Percentiles rank a stretch among this genome's conserved stretches.
These are phyloP conservation scores for Pangasius macronema DNA, from an alignment of 2,797 vertebrate genomes.

Conservation along the genomic window DNA sequence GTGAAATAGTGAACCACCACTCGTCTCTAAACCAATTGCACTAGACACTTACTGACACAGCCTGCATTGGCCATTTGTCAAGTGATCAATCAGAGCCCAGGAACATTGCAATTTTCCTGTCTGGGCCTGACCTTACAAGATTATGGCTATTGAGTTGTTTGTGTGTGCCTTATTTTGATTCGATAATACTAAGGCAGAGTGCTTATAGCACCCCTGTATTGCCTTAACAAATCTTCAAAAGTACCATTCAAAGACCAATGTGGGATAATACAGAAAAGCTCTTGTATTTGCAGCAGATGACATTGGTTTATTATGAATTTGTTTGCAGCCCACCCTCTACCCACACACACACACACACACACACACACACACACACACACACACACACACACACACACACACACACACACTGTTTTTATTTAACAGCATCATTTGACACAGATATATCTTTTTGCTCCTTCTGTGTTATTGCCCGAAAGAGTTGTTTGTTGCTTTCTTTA, in stretches of 20 bases:
- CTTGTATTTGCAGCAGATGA: conserved; percentile 20
- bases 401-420: conserved; percentile 29
- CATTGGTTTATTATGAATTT: conserved; percentile 36
- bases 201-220: conserved; percentile 17
- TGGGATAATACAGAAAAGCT: conserved; percentile 19
- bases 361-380: conserved; percentile 41
- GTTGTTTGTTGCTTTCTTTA: conserved; percentile 21
- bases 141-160: conserved; percentile 45
- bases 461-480: neutral
- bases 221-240: conserved; percentile 38
- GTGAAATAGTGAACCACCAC: conserved; percentile 50
- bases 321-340: conserved; percentile 28
- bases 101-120: conserved; percentile 41
- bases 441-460: conserved; percentile 3
- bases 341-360: conserved; percentile 33
- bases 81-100: conserved; percentile 37
- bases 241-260: neutral
- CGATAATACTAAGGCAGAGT: conserved; percentile 33
- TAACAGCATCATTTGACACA: conserved; percentile 33
- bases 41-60: conserved; percentile 39
- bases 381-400: conserved; percentile 38
- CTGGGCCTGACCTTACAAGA: conserved; percentile 42
- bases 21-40: conserved; percentile 51
- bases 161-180: conserved; percentile 42
- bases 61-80: conserved; percentile 40